Evolutionary conservation across 2,888 invertebrate genomes (phyloP), one percentile per base, ranked within the genome.

Genomic region (Pristionchus entomophagus): DNA sequence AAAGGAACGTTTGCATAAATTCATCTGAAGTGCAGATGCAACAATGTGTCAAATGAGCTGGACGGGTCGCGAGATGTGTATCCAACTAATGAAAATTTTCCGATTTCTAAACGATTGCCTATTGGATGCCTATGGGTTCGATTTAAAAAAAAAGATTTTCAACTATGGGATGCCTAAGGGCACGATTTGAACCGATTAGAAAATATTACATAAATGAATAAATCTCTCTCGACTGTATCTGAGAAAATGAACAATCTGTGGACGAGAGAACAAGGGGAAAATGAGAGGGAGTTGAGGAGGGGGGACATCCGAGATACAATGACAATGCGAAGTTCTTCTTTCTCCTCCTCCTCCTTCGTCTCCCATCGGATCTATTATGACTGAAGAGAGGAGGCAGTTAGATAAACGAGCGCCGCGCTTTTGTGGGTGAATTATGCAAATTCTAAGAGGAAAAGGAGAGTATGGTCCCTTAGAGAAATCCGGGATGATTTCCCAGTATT

Each of bases 351-450:
- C 69, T 35, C n/a, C 51, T 53, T 81, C n/a, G 35, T 38, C 56
- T 53, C 80, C 80, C 80, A 49, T 53, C 56, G 12, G 51, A 53
- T 81, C 51, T 53, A 56, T 56, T 56, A 53, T 81, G 53, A 53
- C 56, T 53, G 56, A 35, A 81, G 53, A 53, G 80, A 17, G 12
- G 73, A 14, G 41, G 73, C 73, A 73, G 73, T 73, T 73, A 73
- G 73, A 73, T 73, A 73, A 73, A 73, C 73, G 73, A 73, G 38
- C 65, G 29, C 12, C 17, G 65, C 73, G 41, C 73, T 73, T 73
- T 73, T 45, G 73, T 41, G 26, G 41, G 53, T n/a, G 56, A 53
- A 56, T 53, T 53, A 53, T 81, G 51, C 80, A 81, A 81, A 81
- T 53, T 81, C n/a, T n/a, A n/a, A n/a, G n/a, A 35, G 17, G 78